Conservation (phyloP, 2,797 vertebrate genomes). For the Halcyon smyrnensis region DNA sequence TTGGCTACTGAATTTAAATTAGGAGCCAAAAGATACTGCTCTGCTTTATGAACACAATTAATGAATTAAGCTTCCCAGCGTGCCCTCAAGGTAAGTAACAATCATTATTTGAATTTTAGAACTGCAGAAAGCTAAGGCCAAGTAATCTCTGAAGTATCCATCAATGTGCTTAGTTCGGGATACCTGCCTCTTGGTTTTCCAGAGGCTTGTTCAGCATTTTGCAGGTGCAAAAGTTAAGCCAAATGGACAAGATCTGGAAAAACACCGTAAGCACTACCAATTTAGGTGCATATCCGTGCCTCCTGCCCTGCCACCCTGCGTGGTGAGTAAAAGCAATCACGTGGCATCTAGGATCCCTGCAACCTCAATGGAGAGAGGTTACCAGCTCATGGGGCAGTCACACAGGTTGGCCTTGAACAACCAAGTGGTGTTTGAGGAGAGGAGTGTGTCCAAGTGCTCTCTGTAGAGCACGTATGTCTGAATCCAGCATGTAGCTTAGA, state of each 20-base stretch:
- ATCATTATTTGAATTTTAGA: slow-evolving; percentile 25
- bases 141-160: slow-evolving; percentile 5
- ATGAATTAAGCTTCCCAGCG: slow-evolving; percentile 37
- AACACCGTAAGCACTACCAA: neutral
- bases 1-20: slow-evolving; percentile 60
- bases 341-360: neutral
- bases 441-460: neutral
- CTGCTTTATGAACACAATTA: slow-evolving; percentile 29
- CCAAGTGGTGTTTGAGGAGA: neutral
- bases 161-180: neutral
- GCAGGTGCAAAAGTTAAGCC: neutral
- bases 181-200: neutral
- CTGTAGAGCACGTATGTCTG: neutral
- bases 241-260: neutral
- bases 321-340: neutral
- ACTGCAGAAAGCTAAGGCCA: neutral
- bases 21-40: slow-evolving; percentile 39
- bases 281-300: neutral
- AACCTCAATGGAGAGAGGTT: neutral
- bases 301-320: neutral
- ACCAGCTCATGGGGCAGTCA: neutral
- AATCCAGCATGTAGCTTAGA: neutral
- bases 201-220: neutral
- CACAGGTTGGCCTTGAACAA: neutral
- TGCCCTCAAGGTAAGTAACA: slow-evolving; percentile 23